Conservation (phyloP, 2,888 invertebrate genomes). For the Mesochorus sp. region DNA sequence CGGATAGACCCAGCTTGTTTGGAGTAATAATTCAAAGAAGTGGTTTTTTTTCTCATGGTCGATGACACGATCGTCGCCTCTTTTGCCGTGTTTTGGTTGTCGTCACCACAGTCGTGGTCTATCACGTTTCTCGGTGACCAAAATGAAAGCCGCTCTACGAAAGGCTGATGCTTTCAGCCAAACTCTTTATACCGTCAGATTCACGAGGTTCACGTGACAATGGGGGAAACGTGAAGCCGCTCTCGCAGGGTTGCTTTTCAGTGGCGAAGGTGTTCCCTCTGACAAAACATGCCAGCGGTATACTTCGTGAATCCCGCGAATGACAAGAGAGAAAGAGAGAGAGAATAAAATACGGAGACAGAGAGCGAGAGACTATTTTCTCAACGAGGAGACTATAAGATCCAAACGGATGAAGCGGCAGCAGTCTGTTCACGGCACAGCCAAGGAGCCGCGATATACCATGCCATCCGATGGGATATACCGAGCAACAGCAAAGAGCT, state of each 20-base stretch:
- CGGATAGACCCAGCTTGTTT: slow-evolving; percentile 48
- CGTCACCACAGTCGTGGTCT: slow-evolving; percentile 15
- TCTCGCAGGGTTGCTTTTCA: slow-evolving; percentile 29
- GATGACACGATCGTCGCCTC: slow-evolving; percentile 39
- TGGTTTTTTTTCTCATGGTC: slow-evolving; percentile 31
- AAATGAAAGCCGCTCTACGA: slow-evolving; percentile 23
- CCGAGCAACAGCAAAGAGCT: slow-evolving; percentile 54
- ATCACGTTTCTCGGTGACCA: slow-evolving; percentile 9
- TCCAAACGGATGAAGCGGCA: slow-evolving; percentile 61
- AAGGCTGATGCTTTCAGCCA: slow-evolving; percentile 9
- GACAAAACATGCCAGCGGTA: slow-evolving; percentile 57
- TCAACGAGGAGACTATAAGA: slow-evolving; percentile 60
- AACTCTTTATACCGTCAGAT: slow-evolving; percentile 43
- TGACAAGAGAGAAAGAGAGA: slow-evolving; percentile 38
- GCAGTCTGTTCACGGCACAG: slow-evolving; percentile 60
- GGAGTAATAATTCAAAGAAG: slow-evolving; percentile 58
- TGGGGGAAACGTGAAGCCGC: slow-evolving; percentile 44
- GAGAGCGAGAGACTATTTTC: slow-evolving; percentile 53
- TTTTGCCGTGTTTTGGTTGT: slow-evolving; percentile 32
- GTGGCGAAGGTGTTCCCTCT: slow-evolving; percentile 50
- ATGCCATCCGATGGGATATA: slow-evolving; percentile 62
- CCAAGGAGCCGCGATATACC: slow-evolving; percentile 60
- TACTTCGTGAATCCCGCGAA: slow-evolving; percentile 48
- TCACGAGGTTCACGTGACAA: slow-evolving; percentile 54
- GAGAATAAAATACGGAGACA: slow-evolving; percentile 30